Percentiles rank a stretch among this genome's conserved stretches.
These are phyloP conservation scores for Campoletis raptor DNA, from an alignment of 2,888 invertebrate species.

Conservation along the genomic window DNA sequence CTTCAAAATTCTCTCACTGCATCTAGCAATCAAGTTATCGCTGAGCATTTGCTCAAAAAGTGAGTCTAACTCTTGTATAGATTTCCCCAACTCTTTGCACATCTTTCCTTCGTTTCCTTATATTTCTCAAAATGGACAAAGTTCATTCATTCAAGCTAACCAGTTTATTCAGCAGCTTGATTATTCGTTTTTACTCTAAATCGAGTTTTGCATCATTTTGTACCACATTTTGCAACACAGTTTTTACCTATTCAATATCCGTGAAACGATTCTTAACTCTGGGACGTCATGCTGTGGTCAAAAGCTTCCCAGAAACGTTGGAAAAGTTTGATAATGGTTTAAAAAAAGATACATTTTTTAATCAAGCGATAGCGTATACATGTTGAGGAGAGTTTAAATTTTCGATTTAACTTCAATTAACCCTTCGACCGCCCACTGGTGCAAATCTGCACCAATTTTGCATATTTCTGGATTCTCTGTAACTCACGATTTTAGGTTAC, in stretches of 20 bases:
- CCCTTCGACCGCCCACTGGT: no score
- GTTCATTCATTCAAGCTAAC: neutral
- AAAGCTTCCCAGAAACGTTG: no score
- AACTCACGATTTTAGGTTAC: no score
- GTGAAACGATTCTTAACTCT: neutral
- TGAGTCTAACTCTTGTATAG: constrained; percentile 82
- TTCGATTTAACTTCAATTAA: neutral
- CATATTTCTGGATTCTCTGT: no score
- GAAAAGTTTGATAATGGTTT: no score
- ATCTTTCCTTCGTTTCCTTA: neutral
- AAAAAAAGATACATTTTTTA: no score
- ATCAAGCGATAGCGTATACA: no score
- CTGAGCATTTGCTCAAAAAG: constrained; percentile 96
- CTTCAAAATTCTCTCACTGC: constrained; percentile 94
- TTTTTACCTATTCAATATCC: neutral
- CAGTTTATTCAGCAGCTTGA: neutral
- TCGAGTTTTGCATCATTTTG: neutral
- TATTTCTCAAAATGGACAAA: neutral
- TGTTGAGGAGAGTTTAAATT: no score
- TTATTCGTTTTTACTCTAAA: neutral
- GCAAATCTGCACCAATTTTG: no score
- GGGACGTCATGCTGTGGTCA: no score
- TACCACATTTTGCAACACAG: neutral
- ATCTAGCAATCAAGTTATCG: constrained; percentile 94
- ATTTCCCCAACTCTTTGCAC: neutral